These are phyloP conservation scores for Trichoplusia ni DNA, from an alignment of 1,140 invertebrate species.

Conservation along the genomic window DNA sequence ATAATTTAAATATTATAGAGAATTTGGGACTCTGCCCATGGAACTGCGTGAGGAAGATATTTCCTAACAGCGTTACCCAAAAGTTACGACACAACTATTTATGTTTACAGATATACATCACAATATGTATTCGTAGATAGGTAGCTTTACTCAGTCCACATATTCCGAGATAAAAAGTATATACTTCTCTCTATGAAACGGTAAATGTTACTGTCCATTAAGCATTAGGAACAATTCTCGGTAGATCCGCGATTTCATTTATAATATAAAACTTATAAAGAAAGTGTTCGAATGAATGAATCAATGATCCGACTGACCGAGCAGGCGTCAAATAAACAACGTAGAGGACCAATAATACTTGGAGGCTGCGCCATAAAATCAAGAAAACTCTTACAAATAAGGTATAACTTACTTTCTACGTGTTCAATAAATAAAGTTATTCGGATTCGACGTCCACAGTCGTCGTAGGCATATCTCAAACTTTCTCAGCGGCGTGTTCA, in stretches of 20 bases:
- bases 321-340: not conserved
- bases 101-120: too few species aligned
- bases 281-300: not conserved
- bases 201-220: too few species aligned
- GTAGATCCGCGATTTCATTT: too few species aligned
- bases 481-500: conserved; percentile 9
- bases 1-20: not conserved
- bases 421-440: conserved; percentile 22
- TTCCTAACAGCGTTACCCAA: not conserved
- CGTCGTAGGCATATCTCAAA: conserved; percentile 13
- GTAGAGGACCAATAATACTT: not conserved
- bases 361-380: not conserved
- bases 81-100: too few species aligned
- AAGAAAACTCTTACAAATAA: not conserved
- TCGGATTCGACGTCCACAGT: conserved; percentile 8
- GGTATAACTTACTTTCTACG: conserved; percentile 11
- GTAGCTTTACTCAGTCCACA: too few species aligned
- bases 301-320: not conserved
- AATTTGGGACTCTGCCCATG: not conserved
- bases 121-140: too few species aligned
- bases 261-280: too few species aligned
- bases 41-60: not conserved
- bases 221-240: too few species aligned
- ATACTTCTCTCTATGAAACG: too few species aligned
- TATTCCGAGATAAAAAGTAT: too few species aligned